A percentile compares a stretch with the other conserved stretches of the same genome.
These are phyloP conservation scores for Idaea aversata DNA, from an alignment of 2,888 invertebrate species.

Conservation along the genomic window DNA sequence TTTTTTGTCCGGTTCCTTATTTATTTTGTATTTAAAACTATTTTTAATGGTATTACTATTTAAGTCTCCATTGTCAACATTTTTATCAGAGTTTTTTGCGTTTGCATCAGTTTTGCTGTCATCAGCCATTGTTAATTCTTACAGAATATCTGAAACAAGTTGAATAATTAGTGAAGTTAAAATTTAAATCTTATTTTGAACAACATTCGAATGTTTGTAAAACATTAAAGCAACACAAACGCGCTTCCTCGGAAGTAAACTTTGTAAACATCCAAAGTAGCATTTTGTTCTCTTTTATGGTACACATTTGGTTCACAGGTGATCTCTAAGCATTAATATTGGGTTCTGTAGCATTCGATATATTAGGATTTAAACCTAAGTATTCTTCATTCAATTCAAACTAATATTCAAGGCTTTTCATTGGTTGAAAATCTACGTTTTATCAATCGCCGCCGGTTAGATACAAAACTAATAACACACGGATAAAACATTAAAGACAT, in stretches of 20 bases:
- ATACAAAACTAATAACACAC: too few species aligned
- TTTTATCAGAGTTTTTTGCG: constrained; percentile 47
- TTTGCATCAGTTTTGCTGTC: constrained; percentile 52
- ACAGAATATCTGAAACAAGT: constrained; percentile 50
- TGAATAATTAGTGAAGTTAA: background rate
- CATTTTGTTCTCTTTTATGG: too few species aligned
- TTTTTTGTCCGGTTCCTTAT: constrained; percentile 41
- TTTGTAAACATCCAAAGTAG: too few species aligned
- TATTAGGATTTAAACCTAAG: too few species aligned
- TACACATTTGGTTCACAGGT: too few species aligned
- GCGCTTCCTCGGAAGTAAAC: background rate
- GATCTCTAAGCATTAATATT: too few species aligned
- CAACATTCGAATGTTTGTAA: background rate
- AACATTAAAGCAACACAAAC: background rate
- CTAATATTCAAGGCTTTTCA: too few species aligned
- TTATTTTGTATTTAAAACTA: constrained; percentile 53
- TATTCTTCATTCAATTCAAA: too few species aligned
- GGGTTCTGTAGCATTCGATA: background rate
- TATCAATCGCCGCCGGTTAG: too few species aligned
- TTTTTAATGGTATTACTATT: constrained; percentile 59
- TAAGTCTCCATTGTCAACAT: constrained; percentile 57
- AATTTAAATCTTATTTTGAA: background rate
- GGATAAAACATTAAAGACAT: too few species aligned
- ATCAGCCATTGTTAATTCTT: constrained; percentile 49
- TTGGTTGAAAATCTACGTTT: too few species aligned